phyloP scores from a whole-genome alignment of 2,888 invertebrate genomes.

The Chromoteleia sp. region DNA sequence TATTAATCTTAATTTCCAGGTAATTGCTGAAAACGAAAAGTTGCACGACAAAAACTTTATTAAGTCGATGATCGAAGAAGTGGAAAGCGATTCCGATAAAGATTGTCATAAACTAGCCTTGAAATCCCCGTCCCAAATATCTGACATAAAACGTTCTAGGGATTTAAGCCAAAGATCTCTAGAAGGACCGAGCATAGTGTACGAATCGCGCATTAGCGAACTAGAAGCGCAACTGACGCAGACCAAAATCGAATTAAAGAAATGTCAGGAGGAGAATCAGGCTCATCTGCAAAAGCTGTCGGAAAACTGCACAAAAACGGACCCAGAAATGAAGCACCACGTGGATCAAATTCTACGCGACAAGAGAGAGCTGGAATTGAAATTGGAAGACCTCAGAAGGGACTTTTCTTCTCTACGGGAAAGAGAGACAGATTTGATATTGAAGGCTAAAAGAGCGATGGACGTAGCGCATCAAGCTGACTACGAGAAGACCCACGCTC shows the following conservation, averaged over 20 bases:
- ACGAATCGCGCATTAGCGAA: constrained; percentile 93
- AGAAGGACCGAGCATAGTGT: constrained; percentile 92
- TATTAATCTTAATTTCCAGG: constrained; percentile 71
- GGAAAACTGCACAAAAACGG: constrained; percentile 71
- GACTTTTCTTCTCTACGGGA: constrained; percentile 88
- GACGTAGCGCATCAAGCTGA: constrained; percentile 91
- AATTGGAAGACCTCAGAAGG: constrained; percentile 88
- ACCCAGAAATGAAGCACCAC: constrained; percentile 74
- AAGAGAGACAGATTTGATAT: constrained; percentile 87
- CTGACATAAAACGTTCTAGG: constrained; percentile 38
- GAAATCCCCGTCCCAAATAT: constrained; percentile 45
- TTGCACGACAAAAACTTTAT: constrained; percentile 91
- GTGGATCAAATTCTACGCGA: constrained; percentile 78
- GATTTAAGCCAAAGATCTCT: constrained; percentile 81
- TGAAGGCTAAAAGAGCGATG: constrained; percentile 88
- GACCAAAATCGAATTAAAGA: constrained; percentile 90
- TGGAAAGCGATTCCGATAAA: constrained; percentile 74
- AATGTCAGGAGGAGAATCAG: constrained; percentile 89
- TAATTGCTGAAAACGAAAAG: constrained; percentile 93
- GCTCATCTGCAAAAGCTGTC: constrained; percentile 82
- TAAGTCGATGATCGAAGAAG: constrained; percentile 86
- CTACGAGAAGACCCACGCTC: constrained; percentile 91
- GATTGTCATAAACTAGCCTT: constrained; percentile 50
- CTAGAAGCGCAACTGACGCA: constrained; percentile 93
- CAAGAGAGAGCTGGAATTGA: constrained; percentile 78